Conservation (phyloP, 2,888 invertebrate species). For the Machimus rusticus region DNA sequence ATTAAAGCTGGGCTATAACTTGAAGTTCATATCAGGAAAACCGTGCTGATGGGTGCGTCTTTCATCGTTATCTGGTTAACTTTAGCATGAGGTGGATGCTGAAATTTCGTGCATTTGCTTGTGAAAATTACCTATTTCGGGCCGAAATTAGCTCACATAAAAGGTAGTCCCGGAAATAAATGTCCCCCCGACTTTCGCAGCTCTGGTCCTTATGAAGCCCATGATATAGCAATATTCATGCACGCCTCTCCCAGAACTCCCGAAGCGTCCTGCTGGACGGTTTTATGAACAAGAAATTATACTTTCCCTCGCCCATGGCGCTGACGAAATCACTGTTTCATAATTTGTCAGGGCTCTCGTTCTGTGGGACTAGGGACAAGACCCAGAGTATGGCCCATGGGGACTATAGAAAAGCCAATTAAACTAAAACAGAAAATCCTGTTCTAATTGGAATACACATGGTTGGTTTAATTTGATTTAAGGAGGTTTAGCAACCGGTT, state of each 20-base stretch:
- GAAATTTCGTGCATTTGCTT: not conserved
- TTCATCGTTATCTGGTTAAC: not conserved
- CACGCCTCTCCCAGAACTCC: not conserved
- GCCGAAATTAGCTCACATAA: not conserved
- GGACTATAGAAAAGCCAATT: not conserved
- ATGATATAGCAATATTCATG: not conserved
- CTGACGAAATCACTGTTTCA: not conserved
- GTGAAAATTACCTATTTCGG: not conserved
- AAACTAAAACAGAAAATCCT: not conserved
- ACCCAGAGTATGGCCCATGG: not conserved
- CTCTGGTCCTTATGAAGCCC: not conserved
- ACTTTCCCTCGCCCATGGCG: not conserved
- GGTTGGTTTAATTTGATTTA: not conserved
- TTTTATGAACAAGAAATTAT: not conserved
- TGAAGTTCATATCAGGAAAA: not conserved
- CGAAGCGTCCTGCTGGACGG: not conserved
- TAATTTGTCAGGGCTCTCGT: not conserved
- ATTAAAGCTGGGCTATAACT: not conserved
- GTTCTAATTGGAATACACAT: not conserved
- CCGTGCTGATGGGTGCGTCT: not conserved
- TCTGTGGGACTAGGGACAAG: not conserved
- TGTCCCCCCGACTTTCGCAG: not conserved
- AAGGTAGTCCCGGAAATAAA: not conserved
- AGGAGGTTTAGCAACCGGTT: not conserved
- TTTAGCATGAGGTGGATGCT: not conserved